Conservation (phyloP, 2,888 invertebrate genomes). For the Polia nebulosa region DNA sequence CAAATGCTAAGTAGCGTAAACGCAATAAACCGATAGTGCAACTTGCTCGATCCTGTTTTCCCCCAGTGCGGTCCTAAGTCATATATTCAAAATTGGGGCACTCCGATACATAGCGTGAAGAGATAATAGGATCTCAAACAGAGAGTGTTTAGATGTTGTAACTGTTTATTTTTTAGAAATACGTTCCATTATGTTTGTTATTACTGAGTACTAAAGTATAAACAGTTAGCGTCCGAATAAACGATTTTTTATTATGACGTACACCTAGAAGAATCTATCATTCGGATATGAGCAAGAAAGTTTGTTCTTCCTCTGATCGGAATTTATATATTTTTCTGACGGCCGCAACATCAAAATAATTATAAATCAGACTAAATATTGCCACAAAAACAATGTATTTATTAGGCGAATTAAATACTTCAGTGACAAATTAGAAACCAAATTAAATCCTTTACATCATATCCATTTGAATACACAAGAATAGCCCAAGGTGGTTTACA, state of each 20-base stretch:
- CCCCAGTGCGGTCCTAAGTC: background rate
- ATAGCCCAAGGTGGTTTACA: background rate
- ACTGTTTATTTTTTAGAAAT: background rate
- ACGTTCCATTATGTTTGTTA: background rate
- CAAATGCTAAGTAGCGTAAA: background rate
- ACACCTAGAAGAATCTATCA: background rate
- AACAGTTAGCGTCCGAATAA: no score
- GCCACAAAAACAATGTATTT: background rate
- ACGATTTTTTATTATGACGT: no score
- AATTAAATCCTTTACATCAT: background rate
- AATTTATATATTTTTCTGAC: background rate
- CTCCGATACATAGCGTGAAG: background rate
- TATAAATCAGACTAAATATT: background rate
- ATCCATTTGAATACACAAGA: background rate
- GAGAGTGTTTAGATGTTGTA: background rate
- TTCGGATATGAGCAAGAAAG: background rate
- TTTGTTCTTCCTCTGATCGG: background rate
- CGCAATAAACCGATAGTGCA: background rate
- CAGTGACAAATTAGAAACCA: background rate
- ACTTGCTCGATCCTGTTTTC: background rate
- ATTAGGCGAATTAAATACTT: background rate
- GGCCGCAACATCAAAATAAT: background rate
- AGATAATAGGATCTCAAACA: background rate
- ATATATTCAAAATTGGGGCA: constrained; percentile 11
- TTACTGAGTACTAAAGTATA: no score